phyloP scores from a whole-genome alignment of 2,888 invertebrate species.

The Augochlorella aurata region DNA sequence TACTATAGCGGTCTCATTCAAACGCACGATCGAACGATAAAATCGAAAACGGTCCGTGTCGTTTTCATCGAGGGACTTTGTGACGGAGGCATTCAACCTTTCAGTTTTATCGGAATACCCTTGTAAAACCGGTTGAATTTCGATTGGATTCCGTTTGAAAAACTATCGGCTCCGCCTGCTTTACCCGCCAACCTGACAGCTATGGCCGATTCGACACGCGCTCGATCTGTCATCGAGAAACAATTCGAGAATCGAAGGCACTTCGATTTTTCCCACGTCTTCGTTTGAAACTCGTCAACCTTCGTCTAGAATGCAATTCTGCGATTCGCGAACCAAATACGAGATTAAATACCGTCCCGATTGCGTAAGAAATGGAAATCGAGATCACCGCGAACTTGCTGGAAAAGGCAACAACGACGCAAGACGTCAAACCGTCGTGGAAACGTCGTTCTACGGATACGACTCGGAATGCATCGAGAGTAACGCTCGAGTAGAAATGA shows the following conservation, averaged over 20 bases:
- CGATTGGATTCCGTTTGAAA: constrained; percentile 3
- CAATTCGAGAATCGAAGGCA: background rate
- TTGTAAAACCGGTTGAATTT: background rate
- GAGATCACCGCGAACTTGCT: too few relatives aligned
- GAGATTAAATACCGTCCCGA: too few relatives aligned
- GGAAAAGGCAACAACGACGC: background rate
- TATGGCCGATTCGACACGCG: background rate
- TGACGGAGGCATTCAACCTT: constrained; percentile 21
- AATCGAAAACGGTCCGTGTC: background rate
- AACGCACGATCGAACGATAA: background rate
- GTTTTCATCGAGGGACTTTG: background rate
- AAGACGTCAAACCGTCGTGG: background rate
- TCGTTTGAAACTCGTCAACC: background rate
- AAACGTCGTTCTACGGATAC: too few relatives aligned
- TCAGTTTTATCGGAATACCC: constrained; percentile 3
- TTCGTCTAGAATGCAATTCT: too few relatives aligned
- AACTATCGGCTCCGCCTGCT: too few relatives aligned
- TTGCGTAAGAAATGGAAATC: too few relatives aligned
- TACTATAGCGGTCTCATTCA: too few relatives aligned
- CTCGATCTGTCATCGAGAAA: background rate
- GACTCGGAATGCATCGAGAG: too few relatives aligned
- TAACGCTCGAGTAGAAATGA: too few relatives aligned
- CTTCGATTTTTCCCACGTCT: background rate
- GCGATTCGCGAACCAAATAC: too few relatives aligned
- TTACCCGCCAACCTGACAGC: background rate